Evolutionary conservation across 2,888 invertebrate genomes (phyloP), one percentile per base, ranked within the genome.

Genomic region (Catocala nupta): DNA sequence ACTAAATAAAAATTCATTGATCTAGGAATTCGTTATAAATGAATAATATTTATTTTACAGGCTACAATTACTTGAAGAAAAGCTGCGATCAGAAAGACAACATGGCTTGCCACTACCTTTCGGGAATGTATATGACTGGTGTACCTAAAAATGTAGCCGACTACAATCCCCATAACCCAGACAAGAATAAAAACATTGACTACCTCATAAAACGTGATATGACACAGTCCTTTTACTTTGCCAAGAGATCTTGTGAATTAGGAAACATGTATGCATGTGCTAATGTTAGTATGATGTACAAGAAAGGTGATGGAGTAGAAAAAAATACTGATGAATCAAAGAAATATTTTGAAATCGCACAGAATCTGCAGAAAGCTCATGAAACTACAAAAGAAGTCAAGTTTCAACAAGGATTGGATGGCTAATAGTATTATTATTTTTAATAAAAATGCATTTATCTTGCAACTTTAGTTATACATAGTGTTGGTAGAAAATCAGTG

Each of bases 241-340:
- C 98, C 0, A 90, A 95, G 62, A 96, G 96, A 86, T 97, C 97
- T 0, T 99, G 99, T 86, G 97, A 98, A 68, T 89, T 96, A 0
- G 97, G 97, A 0, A 97, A 98, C 83, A 96, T 98, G 85, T 97
- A 96, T 82, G 97, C 98, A 0, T 99, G 99, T 92, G 97, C 97
- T 0, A 99, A 99, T 92, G 93, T 99, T 0, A 97, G 98, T 82
- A 96, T 97, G 87, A 98, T 98, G 97, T 97, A 97, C 85, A 95
- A 95, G 42, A 96, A 96, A 83, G 98, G 98, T 11, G 97, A 98
- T 70, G 98, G 98, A 1, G 96, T 96, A 0, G 96, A 96, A 57
- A 96, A 97, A 83, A 96, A 97, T 87, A 83, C 90, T 54, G 95
- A 96, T 60, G 93, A 97, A 81, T 96, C 97, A 0, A 96, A 97